Percentiles rank a stretch among this genome's conserved stretches.
These are phyloP conservation scores for Chaenocephalus aceratus DNA, from an alignment of 2,113 vertebrate species.

Conservation along the genomic window DNA sequence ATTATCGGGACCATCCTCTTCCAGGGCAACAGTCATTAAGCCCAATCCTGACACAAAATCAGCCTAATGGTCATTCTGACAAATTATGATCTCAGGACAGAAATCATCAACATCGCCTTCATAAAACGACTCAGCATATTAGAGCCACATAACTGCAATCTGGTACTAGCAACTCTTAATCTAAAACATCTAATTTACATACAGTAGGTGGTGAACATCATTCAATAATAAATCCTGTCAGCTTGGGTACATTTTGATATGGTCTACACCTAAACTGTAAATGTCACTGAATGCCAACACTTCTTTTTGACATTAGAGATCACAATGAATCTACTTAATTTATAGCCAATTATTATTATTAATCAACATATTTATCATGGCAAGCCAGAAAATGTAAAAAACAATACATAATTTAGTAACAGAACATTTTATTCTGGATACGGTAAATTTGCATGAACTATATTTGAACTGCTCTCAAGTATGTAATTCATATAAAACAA, in stretches of 20 bases:
- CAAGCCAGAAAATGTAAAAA: not conserved
- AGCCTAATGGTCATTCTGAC: slow-evolving; percentile 2
- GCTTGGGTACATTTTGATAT: slow-evolving; percentile 1
- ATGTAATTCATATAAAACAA: not conserved
- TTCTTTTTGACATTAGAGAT: not conserved
- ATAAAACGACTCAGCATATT: slow-evolving; percentile 25
- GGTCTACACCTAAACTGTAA: not conserved
- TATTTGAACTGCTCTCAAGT: not conserved
- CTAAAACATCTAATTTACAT: slow-evolving; percentile 3
- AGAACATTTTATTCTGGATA: not conserved
- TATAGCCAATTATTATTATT: not conserved
- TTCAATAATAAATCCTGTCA: not conserved
- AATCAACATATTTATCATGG: not conserved
- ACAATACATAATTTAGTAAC: not conserved
- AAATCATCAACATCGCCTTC: slow-evolving; percentile 23
- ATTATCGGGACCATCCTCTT: not conserved
- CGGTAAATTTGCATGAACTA: not conserved
- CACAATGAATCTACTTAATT: not conserved
- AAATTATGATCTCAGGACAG: slow-evolving; percentile 10
- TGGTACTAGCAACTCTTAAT: slow-evolving; percentile 2
- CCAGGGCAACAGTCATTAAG: not conserved
- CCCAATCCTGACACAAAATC: not conserved
- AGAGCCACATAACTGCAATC: slow-evolving; percentile 16
- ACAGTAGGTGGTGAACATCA: not conserved
- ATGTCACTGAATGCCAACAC: not conserved